phyloP scores from a whole-genome alignment of 1,140 invertebrate species.

The Geopemphigus sp. region DNA sequence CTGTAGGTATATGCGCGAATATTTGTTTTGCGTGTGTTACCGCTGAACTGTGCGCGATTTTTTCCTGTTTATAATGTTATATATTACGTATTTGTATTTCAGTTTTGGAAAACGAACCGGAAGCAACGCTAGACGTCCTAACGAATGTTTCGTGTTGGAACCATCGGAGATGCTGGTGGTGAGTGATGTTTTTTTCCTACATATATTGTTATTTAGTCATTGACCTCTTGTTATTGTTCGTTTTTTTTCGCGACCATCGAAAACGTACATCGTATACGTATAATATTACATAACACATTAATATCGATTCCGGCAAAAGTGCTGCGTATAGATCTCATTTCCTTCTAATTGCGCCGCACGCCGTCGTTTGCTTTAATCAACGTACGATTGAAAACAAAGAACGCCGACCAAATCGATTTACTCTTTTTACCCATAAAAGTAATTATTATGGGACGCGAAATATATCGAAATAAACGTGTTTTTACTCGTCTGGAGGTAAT shows the following conservation, averaged over 20 bases:
- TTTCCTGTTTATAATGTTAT: no score
- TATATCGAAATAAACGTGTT: background rate
- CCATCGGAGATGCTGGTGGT: slow-evolving; percentile 87
- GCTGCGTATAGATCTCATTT: background rate
- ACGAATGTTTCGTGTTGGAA: slow-evolving; percentile 82
- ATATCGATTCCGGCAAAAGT: no score
- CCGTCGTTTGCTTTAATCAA: background rate
- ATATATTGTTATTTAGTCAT: slow-evolving; percentile 13
- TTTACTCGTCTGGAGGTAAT: background rate
- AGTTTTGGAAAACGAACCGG: slow-evolving; percentile 81
- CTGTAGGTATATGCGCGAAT: no score
- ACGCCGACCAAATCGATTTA: no score
- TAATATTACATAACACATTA: background rate
- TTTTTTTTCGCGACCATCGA: background rate
- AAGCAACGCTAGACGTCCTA: slow-evolving; percentile 68
- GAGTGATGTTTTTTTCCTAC: slow-evolving; percentile 55
- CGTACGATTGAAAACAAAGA: background rate
- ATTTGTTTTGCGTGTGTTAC: no score
- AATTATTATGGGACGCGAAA: background rate
- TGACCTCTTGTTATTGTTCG: background rate
- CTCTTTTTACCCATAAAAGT: background rate
- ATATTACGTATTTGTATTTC: slow-evolving; percentile 56
- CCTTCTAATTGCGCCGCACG: background rate
- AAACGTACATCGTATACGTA: background rate
- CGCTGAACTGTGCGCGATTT: no score